A percentile compares a stretch with the other conserved stretches of the same genome.
Conservation (phyloP, 2,888 invertebrate species). For the Sepioteuthis lessoniana region DNA sequence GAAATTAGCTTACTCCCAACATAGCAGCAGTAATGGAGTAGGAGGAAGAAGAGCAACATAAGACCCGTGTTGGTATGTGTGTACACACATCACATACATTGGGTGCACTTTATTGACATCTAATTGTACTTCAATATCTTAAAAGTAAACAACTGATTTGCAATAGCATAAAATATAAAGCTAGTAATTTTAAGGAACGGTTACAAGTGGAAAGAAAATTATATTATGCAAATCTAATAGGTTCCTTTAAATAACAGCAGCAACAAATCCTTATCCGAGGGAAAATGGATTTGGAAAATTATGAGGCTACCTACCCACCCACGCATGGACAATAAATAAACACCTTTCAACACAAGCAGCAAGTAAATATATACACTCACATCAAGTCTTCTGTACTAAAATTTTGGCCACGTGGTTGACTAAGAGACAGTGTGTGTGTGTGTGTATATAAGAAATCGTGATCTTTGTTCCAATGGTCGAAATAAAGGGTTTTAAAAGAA, state of each 20-base stretch:
- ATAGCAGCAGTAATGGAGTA: constrained; percentile 33
- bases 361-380: not conserved
- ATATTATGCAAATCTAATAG: too few relatives aligned
- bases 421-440: too few relatives aligned
- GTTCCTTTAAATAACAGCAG: too few relatives aligned
- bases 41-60: not conserved
- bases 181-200: too few relatives aligned
- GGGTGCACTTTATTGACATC: constrained; percentile 16
- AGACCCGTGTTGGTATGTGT: constrained; percentile 4
- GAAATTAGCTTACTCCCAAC: constrained; percentile 33
- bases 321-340: not conserved
- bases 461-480: too few relatives aligned
- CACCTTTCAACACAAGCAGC: not conserved
- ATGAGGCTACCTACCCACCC: not conserved
- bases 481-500: too few relatives aligned
- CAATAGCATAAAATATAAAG: too few relatives aligned
- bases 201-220: too few relatives aligned
- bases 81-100: constrained; percentile 13
- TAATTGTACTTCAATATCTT: not conserved
- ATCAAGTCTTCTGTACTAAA: not conserved
- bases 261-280: too few relatives aligned
- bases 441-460: too few relatives aligned
- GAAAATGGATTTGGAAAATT: too few relatives aligned
- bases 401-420: not conserved
- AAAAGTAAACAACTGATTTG: too few relatives aligned